phyloP scores from a whole-genome alignment of 1,140 invertebrate genomes.

The Galleria mellonella region DNA sequence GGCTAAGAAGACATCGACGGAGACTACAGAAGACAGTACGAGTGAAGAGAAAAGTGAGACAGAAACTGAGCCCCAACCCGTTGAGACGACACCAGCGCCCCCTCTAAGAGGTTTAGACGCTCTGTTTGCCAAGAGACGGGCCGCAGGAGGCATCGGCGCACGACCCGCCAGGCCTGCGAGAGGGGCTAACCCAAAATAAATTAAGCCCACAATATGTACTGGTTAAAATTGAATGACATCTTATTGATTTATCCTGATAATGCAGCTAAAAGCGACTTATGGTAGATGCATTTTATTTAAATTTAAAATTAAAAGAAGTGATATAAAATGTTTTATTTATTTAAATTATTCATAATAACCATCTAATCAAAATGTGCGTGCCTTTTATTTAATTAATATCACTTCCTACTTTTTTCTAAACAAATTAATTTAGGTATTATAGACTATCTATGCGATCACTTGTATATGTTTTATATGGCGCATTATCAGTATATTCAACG shows the following conservation, averaged over 20 bases:
- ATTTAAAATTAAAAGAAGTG: too few relatives aligned
- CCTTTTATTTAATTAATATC: too few relatives aligned
- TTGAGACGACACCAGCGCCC: constrained; percentile 49
- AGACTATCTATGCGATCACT: too few relatives aligned
- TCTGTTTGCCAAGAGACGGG: constrained; percentile 45
- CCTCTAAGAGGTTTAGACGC: constrained; percentile 53
- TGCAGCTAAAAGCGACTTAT: too few relatives aligned
- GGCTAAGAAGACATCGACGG: constrained; percentile 41
- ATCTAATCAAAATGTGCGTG: too few relatives aligned
- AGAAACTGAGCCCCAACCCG: constrained; percentile 33
- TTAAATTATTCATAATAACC: too few relatives aligned
- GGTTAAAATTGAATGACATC: constrained; percentile 2
- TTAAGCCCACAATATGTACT: constrained; percentile 4
- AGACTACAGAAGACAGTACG: constrained; percentile 45
- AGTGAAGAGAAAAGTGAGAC: constrained; percentile 48
- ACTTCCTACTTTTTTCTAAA: too few relatives aligned
- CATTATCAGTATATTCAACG: constrained; percentile 15
- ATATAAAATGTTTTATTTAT: too few relatives aligned
- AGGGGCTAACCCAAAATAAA: constrained; percentile 28
- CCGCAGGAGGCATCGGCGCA: constrained; percentile 39
- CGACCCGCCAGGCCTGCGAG: constrained; percentile 38
- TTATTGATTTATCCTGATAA: background rate
- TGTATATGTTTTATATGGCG: too few relatives aligned
- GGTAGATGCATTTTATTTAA: too few relatives aligned
- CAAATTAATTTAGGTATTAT: too few relatives aligned